Evolutionary conservation across 2,888 invertebrate genomes (phyloP).

Genomic region (Dione vanillae): DNA sequence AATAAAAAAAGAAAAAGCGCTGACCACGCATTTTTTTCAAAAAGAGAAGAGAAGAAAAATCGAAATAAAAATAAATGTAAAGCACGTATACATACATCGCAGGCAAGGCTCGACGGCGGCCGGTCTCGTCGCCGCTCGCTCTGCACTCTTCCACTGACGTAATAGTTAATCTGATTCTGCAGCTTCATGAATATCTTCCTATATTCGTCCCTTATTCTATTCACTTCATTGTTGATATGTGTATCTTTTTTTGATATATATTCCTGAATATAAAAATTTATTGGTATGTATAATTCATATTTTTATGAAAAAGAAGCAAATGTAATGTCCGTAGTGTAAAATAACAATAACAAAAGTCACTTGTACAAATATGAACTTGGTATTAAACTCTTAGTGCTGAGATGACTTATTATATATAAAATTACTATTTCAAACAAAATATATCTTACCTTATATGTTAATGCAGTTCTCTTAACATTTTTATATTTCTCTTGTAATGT

Average conservation of each 20-base stretch:
- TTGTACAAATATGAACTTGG: too few species aligned
- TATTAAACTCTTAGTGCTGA: too few species aligned
- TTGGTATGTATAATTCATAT: too few species aligned
- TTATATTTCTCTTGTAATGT: slow-evolving; percentile 85
- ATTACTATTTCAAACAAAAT: too few species aligned
- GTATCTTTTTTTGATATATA: slow-evolving; percentile 86
- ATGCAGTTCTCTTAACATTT: slow-evolving; percentile 85
- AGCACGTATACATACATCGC: neutral
- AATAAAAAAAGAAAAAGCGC: too few species aligned
- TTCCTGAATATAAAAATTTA: slow-evolving; percentile 69
- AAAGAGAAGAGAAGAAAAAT: slow-evolving; percentile 43
- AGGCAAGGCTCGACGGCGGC: neutral
- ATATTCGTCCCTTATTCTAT: slow-evolving; percentile 86
- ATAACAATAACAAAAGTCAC: too few species aligned
- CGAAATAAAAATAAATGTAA: neutral
- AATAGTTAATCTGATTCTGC: slow-evolving; percentile 79
- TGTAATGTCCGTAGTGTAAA: too few species aligned
- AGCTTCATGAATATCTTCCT: slow-evolving; percentile 81
- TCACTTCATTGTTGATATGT: slow-evolving; percentile 86
- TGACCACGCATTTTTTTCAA: neutral
- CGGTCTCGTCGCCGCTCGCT: slow-evolving; percentile 57
- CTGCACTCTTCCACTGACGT: slow-evolving; percentile 72
- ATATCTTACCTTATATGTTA: slow-evolving; percentile 84
- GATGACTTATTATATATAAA: too few species aligned
- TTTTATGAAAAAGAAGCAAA: too few species aligned